phyloP scores from a whole-genome alignment of 1,140 invertebrate genomes.

The Rhopalosiphum maidis region DNA sequence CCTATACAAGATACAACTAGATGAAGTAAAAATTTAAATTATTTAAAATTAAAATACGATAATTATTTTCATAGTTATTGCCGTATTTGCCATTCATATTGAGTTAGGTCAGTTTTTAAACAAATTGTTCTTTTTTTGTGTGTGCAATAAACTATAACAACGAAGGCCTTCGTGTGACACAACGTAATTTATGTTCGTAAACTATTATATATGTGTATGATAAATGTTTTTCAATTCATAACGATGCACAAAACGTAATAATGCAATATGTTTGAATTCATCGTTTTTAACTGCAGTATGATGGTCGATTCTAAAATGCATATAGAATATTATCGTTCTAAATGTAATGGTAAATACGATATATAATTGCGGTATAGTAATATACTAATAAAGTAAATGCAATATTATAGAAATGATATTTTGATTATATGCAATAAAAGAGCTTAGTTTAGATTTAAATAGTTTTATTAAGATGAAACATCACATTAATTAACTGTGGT shows the following conservation, averaged over 20 bases:
- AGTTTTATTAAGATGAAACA: not conserved
- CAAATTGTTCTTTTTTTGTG: not conserved
- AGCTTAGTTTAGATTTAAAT: not conserved
- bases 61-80: not conserved
- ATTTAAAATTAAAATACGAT: not conserved
- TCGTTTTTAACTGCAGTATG: not conserved
- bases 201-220: not conserved
- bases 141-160: not conserved
- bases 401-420: not conserved
- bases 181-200: not conserved
- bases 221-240: constrained; percentile 18
- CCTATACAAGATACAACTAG: not conserved
- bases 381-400: not conserved
- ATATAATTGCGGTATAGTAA: not conserved
- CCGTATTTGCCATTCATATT: not conserved
- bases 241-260: not conserved
- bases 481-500: not conserved
- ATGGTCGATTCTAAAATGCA: not conserved
- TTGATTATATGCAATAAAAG: not conserved
- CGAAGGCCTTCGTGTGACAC: not conserved
- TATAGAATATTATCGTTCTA: not conserved
- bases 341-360: not conserved
- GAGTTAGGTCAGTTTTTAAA: constrained; percentile 4
- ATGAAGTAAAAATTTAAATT: not conserved
- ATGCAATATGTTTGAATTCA: not conserved